These are phyloP conservation scores for Ctenopoma multispine DNA, from an alignment of 2,797 vertebrate genomes.

Conservation along the genomic window DNA sequence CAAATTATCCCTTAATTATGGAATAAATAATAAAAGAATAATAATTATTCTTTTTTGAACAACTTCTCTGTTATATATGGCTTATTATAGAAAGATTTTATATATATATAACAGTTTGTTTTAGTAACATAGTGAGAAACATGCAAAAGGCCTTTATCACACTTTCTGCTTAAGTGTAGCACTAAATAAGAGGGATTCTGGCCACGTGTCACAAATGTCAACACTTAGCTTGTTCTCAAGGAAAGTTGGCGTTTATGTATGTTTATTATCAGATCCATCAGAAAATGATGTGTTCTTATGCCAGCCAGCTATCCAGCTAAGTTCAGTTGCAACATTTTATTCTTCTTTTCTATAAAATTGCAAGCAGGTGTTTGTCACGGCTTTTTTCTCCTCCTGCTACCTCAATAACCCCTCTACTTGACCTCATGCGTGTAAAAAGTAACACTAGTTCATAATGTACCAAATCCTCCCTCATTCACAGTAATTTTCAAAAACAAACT, in stretches of 20 bases:
- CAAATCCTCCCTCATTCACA: constrained; percentile 59
- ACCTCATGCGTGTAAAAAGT: constrained; percentile 61
- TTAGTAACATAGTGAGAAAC: too few relatives aligned
- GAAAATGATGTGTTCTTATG: constrained; percentile 75
- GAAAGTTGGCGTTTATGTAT: constrained; percentile 72
- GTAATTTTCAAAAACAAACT: constrained; percentile 63
- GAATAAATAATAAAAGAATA: too few relatives aligned
- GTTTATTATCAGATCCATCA: constrained; percentile 80
- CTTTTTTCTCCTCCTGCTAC: constrained; percentile 63
- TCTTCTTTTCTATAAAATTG: constrained; percentile 80
- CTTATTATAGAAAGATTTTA: too few relatives aligned
- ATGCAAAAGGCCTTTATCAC: too few relatives aligned
- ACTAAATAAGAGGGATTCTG: constrained; percentile 5
- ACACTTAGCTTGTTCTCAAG: constrained; percentile 52
- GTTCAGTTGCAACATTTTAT: constrained; percentile 65
- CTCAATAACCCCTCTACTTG: constrained; percentile 43
- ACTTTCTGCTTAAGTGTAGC: too few relatives aligned
- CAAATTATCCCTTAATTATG: background rate
- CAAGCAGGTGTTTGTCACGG: constrained; percentile 83
- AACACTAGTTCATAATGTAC: constrained; percentile 65
- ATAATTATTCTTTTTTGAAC: too few relatives aligned
- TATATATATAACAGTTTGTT: too few relatives aligned
- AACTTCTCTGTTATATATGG: too few relatives aligned
- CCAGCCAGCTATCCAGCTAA: constrained; percentile 73
- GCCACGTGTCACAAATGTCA: constrained; percentile 67